Evolutionary conservation across 2,797 vertebrate species (phyloP).

Genomic region (Oryzias dopingdopingensis): DNA sequence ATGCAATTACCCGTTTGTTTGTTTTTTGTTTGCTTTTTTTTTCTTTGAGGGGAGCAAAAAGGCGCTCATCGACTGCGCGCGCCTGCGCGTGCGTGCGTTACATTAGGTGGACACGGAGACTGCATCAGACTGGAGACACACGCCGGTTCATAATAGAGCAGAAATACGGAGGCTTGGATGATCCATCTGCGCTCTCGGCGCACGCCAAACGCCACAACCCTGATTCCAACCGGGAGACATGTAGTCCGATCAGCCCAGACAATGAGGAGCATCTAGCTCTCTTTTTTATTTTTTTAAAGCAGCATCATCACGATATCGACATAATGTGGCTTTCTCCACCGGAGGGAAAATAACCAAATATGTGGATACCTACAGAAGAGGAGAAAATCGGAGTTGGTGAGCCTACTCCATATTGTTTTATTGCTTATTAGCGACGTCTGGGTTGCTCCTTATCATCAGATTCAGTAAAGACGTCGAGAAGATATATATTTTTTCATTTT

Average conservation of each 20-base stretch:
- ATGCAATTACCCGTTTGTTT: constrained; percentile 51
- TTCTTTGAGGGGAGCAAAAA: constrained; percentile 40
- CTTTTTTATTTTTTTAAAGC: constrained; percentile 24
- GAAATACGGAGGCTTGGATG: constrained; percentile 53
- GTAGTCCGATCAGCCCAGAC: constrained; percentile 51
- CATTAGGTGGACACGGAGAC: constrained; percentile 73
- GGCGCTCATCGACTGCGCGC: constrained; percentile 31
- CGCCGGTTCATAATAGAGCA: constrained; percentile 67
- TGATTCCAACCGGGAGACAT: constrained; percentile 55
- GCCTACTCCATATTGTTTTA: constrained; percentile 52
- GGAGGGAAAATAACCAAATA: constrained; percentile 75
- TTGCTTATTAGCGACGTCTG: constrained; percentile 27
- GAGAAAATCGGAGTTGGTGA: constrained; percentile 95
- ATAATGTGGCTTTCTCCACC: constrained; percentile 67
- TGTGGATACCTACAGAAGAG: constrained; percentile 93
- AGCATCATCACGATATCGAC: constrained; percentile 64
- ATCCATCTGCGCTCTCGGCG: constrained; percentile 33
- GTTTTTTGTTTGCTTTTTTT: constrained; percentile 19
- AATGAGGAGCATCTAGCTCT: constrained; percentile 48
- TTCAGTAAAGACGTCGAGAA: constrained; percentile 18
- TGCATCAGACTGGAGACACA: constrained; percentile 74
- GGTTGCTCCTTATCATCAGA: constrained; percentile 12
- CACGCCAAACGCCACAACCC: constrained; percentile 34
- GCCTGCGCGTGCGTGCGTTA: constrained; percentile 35
- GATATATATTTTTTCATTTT: constrained; percentile 1